Evolutionary conservation across 1,140 invertebrate genomes (phyloP).

Genomic region (Schmidtea mediterranea): DNA sequence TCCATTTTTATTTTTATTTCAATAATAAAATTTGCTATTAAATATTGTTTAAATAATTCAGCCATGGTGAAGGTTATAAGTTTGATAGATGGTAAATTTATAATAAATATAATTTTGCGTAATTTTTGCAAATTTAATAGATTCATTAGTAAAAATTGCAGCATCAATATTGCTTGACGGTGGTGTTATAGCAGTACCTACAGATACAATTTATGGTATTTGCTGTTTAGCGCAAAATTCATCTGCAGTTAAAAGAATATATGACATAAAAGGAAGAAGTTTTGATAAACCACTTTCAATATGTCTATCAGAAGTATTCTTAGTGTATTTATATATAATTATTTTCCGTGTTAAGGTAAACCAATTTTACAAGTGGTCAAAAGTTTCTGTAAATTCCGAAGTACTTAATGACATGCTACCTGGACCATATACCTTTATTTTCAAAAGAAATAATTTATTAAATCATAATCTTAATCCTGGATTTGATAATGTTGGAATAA

Average conservation of each 20-base stretch:
- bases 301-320: background rate
- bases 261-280: slow-evolving; percentile 57
- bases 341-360: background rate
- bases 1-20: too few relatives aligned
- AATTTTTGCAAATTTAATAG: background rate
- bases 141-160: background rate
- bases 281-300: slow-evolving; percentile 63
- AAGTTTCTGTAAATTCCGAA: too few relatives aligned
- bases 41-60: too few relatives aligned
- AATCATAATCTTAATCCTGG: too few relatives aligned
- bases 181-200: slow-evolving; percentile 58
- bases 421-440: too few relatives aligned
- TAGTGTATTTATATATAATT: background rate
- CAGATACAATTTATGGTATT: slow-evolving; percentile 80
- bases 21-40: too few relatives aligned
- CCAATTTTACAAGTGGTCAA: background rate
- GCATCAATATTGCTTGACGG: slow-evolving; percentile 16
- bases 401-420: too few relatives aligned
- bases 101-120: too few relatives aligned
- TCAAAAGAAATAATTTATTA: too few relatives aligned
- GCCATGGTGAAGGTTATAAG: too few relatives aligned
- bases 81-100: too few relatives aligned
- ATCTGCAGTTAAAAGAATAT: slow-evolving; percentile 41
- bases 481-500: too few relatives aligned
- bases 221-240: slow-evolving; percentile 50